Evolutionary conservation across 2,888 invertebrate genomes (phyloP), one percentile per base, ranked within the genome.

Genomic region (Desoria tigrina): DNA sequence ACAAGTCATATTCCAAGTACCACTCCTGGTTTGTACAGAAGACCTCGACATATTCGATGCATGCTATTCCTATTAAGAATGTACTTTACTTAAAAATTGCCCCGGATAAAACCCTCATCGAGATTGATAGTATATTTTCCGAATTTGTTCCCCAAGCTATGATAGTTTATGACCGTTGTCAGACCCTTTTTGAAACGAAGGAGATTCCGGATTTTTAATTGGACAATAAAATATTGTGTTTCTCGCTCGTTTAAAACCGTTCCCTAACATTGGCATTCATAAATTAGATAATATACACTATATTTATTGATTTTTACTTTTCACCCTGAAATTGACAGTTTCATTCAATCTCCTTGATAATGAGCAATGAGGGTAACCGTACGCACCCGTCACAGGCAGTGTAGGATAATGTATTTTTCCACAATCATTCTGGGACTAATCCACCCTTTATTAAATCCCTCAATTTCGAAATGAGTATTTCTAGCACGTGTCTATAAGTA

Each of bases 11-110:
- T 23, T 32, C 57, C 6, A 65, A 54, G 37, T 42, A 57, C 11
- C 67, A 67, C n/a, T 63, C 65, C 26, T 70, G 70, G 70, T 60
- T 70, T 18, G 57, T 63, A 3, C 70, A 70, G 65, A 70, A 67
- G 27, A 51, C 60, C 1, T 58, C 70, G 2, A 59, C 28, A 2
- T 65, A 62, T 59, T 65, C 67, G 2, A 67, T 70, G 50, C 67
- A 70, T 28, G 61, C 57, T 9, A 53, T 70, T 14, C 70, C 70
- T 0, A 53, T 32, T 21, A 70, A 70, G 54, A 39, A 32, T 23
- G 61, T 54, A 9, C 50, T 70, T 14, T 67, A 63, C 24, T 24
- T 21, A 16, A 63, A 28, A 24, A 39, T 57, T 2, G 16, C 21
- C 18, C 56, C 56, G 4, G 42, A 24, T n/a, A 21, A 9, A 6